Evolutionary conservation across 2,888 invertebrate genomes (phyloP), one percentile per base, ranked within the genome.

Genomic region (Microchrysa polita): DNA sequence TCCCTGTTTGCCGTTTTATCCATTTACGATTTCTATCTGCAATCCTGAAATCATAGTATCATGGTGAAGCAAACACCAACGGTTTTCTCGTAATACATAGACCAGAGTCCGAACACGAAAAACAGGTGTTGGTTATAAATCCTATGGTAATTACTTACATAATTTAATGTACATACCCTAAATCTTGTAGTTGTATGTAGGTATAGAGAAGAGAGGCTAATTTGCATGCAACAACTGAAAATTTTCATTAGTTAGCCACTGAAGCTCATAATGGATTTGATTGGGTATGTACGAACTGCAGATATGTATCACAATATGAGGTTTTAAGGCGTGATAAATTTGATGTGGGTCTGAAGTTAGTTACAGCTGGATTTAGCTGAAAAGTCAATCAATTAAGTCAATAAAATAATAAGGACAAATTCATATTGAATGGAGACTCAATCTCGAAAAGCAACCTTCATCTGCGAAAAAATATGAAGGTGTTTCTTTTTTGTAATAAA

Each of bases 111-210:
- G 40, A 75, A 75, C 75, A 73, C 72, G 61, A 72, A 75, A 75
- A 75, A 73, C 75, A 75, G 75, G 75, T 75, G 75, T 75, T 75
- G 75, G 73, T 73, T 73, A 73, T 75, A 75, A 75, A 75, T 73
- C 67, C 65, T 52, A 23, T 65, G 52, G 73, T 75, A 75, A 75
- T 75, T 75, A 72, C 73, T 65, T 71, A 60, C 72, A 73, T 75
- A 75, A 75, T 75, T 73, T 75, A 75, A 73, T 75, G 75, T 67
- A 73, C n/a, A n/a, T n/a, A n/a, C 73, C 72, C 73, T 75, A 75
- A 75, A 75, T 73, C 75, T 72, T 72, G 57, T 63, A 52, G 65
- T 52, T 63, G 75, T 40, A 73, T 48, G 23, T 20, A 34, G 42
- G 18, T n/a, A n/a, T n/a, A n/a, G n/a, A n/a, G n/a, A n/a, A n/a